phyloP scores from a whole-genome alignment of 1,140 invertebrate species.

The Arctopsyche grandis region DNA sequence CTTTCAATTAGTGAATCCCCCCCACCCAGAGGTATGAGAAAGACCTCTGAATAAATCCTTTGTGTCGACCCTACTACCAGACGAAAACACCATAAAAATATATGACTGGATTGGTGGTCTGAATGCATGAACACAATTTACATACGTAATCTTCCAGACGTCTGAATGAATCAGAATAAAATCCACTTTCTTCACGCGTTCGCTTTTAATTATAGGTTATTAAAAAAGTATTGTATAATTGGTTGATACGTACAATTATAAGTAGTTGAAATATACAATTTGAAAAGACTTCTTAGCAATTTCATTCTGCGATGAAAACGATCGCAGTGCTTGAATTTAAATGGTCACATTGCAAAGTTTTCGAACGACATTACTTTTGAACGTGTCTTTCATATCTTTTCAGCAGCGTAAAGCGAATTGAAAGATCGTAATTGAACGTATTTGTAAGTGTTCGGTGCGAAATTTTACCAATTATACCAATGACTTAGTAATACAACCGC shows the following conservation, averaged over 20 bases:
- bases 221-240: no score
- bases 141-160: not conserved
- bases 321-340: not conserved
- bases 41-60: no score
- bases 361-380: slow-evolving; percentile 17
- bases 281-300: not conserved
- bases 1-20: slow-evolving; percentile 16
- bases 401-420: no score
- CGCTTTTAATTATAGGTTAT: no score
- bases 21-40: not conserved
- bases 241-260: not conserved
- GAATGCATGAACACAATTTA: slow-evolving; percentile 14
- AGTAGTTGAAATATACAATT: not conserved
- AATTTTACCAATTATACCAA: no score
- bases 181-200: no score
- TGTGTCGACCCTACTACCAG: not conserved
- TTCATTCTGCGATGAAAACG: not conserved
- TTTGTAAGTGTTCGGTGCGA: no score
- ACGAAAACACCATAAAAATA: slow-evolving; percentile 18
- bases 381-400: slow-evolving; percentile 8
- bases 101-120: not conserved
- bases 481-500: no score
- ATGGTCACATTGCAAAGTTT: slow-evolving; percentile 19
- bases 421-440: no score
- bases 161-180: not conserved